Conservation (phyloP, 2,797 vertebrate species). For the Periophthalmus magnuspinnatus region DNA sequence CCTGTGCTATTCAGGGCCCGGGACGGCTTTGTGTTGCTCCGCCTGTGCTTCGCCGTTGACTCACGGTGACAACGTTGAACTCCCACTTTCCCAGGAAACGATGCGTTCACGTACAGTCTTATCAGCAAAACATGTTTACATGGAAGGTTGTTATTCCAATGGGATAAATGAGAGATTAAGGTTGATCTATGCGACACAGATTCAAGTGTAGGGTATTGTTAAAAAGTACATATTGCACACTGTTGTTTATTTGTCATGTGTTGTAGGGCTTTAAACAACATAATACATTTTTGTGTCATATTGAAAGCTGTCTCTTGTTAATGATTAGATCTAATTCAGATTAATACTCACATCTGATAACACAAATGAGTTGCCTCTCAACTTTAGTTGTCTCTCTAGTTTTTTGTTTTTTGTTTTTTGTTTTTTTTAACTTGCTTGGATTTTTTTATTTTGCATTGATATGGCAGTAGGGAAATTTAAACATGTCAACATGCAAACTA, state of each 20-base stretch:
- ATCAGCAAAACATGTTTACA: slow-evolving; percentile 1
- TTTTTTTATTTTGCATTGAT: not conserved
- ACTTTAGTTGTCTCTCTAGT: too few relatives aligned
- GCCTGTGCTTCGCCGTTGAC: slow-evolving; percentile 49
- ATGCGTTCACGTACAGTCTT: slow-evolving; percentile 44
- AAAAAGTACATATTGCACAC: not conserved
- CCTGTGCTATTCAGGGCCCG: slow-evolving; percentile 4
- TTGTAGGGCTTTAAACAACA: not conserved
- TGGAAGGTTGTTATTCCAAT: not conserved
- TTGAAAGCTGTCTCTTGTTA: slow-evolving; percentile 23
- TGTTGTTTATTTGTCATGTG: not conserved
- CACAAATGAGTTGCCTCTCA: not conserved
- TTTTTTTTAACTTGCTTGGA: not conserved
- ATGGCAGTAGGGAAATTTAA: slow-evolving; percentile 34
- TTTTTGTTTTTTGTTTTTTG: not conserved
- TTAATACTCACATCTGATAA: not conserved
- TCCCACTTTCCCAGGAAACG: slow-evolving; percentile 73
- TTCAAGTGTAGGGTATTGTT: not conserved
- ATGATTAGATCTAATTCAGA: slow-evolving; percentile 18
- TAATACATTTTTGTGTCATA: not conserved
- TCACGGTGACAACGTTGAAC: slow-evolving; percentile 77
- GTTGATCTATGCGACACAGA: not conserved
- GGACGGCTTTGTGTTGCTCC: not conserved
- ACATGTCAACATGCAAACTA: not conserved
- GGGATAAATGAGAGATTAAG: slow-evolving; percentile 4